Evolutionary conservation across 2,888 invertebrate species (phyloP).

Genomic region (Stegophylla sp.): DNA sequence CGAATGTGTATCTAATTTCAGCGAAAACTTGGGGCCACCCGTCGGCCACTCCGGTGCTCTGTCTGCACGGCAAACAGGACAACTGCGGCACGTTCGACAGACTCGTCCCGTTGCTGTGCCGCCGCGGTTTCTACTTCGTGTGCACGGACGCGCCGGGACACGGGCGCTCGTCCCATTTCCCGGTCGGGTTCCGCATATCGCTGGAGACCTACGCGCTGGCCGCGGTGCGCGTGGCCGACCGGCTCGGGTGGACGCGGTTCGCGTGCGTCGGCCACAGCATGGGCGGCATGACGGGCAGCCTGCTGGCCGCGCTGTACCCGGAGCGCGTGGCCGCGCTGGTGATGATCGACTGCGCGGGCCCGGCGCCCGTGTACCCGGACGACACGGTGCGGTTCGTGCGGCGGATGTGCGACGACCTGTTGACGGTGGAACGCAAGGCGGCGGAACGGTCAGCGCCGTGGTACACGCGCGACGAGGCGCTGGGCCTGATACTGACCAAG

Average conservation of each 20-base stretch:
- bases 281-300: constrained; percentile 65
- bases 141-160: constrained; percentile 66
- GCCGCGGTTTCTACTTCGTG: constrained; percentile 64
- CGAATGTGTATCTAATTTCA: constrained; percentile 60
- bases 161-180: constrained; percentile 65
- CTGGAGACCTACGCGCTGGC: constrained; percentile 63
- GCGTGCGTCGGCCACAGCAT: constrained; percentile 65
- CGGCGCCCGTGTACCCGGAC: constrained; percentile 59
- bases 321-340: constrained; percentile 63
- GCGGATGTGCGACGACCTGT: constrained; percentile 60
- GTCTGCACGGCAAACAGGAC: constrained; percentile 65
- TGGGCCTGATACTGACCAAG: constrained; percentile 61
- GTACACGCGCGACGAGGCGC: constrained; percentile 62
- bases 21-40: constrained; percentile 63
- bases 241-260: constrained; percentile 65
- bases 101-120: constrained; percentile 64
- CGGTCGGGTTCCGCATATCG: constrained; percentile 64
- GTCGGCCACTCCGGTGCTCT: constrained; percentile 64
- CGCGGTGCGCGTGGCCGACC: constrained; percentile 64
- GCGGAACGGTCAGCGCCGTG: constrained; percentile 61
- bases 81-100: constrained; percentile 66
- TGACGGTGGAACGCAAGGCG: constrained; percentile 61
- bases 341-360: constrained; percentile 63
- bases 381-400: constrained; percentile 61
- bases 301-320: constrained; percentile 62